Conservation (phyloP, 2,113 vertebrate species). For the Tauraco erythrolophus region DNA sequence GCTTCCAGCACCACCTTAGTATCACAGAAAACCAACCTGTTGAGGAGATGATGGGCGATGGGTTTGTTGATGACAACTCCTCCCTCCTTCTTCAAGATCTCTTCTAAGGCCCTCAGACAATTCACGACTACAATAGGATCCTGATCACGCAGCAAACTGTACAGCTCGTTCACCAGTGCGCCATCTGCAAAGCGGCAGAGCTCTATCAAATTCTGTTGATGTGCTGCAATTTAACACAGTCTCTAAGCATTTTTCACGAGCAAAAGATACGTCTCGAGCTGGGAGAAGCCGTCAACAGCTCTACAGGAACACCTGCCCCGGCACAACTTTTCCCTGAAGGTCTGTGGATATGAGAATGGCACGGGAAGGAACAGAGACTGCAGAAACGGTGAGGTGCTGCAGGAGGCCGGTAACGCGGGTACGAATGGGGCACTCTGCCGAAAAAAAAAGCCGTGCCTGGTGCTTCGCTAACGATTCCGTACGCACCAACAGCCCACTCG, state of each 20-base stretch:
- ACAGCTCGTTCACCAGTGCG: slow-evolving; percentile 92
- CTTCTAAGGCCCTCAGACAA: slow-evolving; percentile 93
- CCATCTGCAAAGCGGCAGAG: slow-evolving; percentile 78
- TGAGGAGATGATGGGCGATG: slow-evolving; percentile 96
- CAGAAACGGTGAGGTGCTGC: rapidly evolving
- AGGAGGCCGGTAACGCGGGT: neutral
- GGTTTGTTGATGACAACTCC: slow-evolving; percentile 97
- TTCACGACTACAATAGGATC: slow-evolving; percentile 97
- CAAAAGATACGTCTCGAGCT: rapidly evolving
- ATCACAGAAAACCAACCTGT: slow-evolving; percentile 80
- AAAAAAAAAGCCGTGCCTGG: too few relatives aligned
- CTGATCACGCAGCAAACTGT: slow-evolving; percentile 91
- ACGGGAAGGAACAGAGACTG: rapidly evolving
- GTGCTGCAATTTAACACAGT: rapidly evolving
- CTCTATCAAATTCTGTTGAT: neutral
- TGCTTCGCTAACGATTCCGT: rapidly evolving
- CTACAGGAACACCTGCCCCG: neutral
- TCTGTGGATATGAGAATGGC: rapidly evolving
- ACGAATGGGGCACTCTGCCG: too few relatives aligned
- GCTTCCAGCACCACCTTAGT: neutral
- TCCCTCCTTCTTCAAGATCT: slow-evolving; percentile 91
- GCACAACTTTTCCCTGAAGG: neutral
- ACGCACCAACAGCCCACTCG: rapidly evolving
- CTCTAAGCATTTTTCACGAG: rapidly evolving
- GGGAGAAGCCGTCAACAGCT: neutral